These are phyloP conservation scores for Polia nebulosa DNA, from an alignment of 2,888 invertebrate genomes.

Conservation along the genomic window DNA sequence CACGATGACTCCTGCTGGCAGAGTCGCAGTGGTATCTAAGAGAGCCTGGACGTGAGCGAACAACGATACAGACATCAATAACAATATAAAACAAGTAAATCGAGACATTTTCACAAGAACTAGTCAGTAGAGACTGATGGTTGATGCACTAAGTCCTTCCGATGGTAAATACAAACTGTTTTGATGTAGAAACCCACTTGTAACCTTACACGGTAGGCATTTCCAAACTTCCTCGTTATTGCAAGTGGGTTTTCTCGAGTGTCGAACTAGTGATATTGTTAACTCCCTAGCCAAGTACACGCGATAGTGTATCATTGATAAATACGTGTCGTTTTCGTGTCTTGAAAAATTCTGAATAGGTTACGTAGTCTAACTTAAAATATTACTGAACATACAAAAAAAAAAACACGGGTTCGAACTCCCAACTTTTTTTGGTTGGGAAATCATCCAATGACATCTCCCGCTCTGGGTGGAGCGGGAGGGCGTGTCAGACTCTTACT, in stretches of 20 bases:
- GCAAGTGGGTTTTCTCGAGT: constrained; percentile 30
- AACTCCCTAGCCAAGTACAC: neutral
- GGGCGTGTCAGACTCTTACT: no score
- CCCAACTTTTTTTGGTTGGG: no score
- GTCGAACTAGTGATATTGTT: neutral
- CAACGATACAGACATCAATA: neutral
- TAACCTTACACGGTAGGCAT: neutral
- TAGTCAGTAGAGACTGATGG: neutral
- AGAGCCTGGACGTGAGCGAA: neutral
- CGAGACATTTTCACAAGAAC: neutral
- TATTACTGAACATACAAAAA: no score
- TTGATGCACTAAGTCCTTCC: neutral
- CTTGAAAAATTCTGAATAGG: no score
- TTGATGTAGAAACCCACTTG: constrained; percentile 1
- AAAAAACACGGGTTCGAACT: no score
- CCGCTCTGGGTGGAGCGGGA: no score
- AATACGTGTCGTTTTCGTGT: no score
- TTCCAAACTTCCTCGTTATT: constrained; percentile 2
- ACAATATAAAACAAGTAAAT: neutral
- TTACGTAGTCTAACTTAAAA: no score
- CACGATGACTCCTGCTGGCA: constrained; percentile 18
- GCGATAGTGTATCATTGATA: no score
- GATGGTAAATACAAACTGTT: neutral
- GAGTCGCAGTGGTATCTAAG: neutral
- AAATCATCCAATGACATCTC: no score